Percentiles rank a stretch among this genome's conserved stretches.
These are phyloP conservation scores for Podotricha telesiphe DNA, from an alignment of 2,888 invertebrate genomes.

Conservation along the genomic window DNA sequence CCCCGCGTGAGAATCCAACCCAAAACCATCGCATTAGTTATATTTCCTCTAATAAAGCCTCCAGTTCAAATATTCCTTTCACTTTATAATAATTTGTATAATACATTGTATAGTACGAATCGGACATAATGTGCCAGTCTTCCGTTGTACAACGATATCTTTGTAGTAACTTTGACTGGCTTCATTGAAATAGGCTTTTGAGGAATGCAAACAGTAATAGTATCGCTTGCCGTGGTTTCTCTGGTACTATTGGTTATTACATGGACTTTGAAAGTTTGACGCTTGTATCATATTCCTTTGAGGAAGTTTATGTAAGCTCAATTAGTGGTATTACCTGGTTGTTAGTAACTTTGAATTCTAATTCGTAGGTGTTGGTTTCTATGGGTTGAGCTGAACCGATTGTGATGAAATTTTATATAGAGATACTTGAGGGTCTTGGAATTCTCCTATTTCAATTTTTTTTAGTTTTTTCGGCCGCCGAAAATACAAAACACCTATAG, in stretches of 20 bases:
- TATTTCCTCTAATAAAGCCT: too few relatives aligned
- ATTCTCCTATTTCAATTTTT: too few relatives aligned
- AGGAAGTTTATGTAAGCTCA: conserved; percentile 2
- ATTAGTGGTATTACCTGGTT: background rate
- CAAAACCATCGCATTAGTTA: too few relatives aligned
- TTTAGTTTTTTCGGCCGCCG: too few relatives aligned
- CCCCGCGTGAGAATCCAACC: too few relatives aligned
- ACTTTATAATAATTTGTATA: background rate
- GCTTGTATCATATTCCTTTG: conserved; percentile 7
- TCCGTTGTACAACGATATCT: conserved; percentile 1
- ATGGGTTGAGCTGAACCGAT: too few relatives aligned
- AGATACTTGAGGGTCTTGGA: too few relatives aligned
- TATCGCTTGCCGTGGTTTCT: conserved; percentile 13
- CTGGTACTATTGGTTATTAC: conserved; percentile 12
- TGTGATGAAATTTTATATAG: too few relatives aligned
- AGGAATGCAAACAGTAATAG: conserved; percentile 22
- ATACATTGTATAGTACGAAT: conserved; percentile 1
- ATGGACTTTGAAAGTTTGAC: conserved; percentile 5
- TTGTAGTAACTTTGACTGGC: conserved; percentile 20
- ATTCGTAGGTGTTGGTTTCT: too few relatives aligned
- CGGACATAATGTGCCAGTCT: background rate
- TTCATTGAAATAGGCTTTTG: conserved; percentile 31
- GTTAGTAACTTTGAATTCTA: background rate
- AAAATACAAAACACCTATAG: too few relatives aligned
- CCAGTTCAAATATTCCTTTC: background rate